These are phyloP conservation scores for Sparidentex hasta DNA, from an alignment of 2,797 vertebrate genomes.

Conservation along the genomic window DNA sequence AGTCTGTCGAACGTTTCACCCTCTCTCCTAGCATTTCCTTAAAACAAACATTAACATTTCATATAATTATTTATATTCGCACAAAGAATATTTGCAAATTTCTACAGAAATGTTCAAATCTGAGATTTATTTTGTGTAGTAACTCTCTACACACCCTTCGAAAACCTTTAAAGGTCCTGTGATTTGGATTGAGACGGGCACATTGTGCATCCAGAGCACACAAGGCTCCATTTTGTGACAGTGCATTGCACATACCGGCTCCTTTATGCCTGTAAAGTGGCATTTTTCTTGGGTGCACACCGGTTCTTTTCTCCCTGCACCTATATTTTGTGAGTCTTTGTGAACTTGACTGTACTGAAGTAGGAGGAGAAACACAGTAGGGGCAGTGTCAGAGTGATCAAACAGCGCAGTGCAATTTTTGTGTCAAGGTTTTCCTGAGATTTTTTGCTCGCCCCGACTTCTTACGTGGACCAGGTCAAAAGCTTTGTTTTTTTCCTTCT, in stretches of 20 bases:
- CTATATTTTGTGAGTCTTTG: conserved; percentile 75
- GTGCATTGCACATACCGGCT: conserved; percentile 31
- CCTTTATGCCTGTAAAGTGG: conserved; percentile 64
- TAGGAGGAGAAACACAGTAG: conserved; percentile 62
- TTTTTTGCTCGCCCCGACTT: conserved; percentile 52
- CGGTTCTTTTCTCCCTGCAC: conserved; percentile 57
- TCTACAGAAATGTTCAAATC: not conserved
- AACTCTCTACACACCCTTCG: not conserved
- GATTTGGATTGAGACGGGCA: not conserved
- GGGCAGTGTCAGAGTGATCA: conserved; percentile 75
- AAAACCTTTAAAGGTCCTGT: not conserved
- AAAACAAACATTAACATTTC: not conserved
- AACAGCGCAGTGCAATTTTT: conserved; percentile 72
- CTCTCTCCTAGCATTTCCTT: conserved; percentile 21
- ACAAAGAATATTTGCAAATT: conserved; percentile 1
- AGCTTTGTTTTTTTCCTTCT: conserved; percentile 60
- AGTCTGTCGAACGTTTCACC: conserved; percentile 18
- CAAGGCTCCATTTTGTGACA: conserved; percentile 51
- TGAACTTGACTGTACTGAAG: conserved; percentile 74
- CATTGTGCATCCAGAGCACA: conserved; percentile 36
- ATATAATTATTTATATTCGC: conserved; percentile 13
- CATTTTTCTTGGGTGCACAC: conserved; percentile 57
- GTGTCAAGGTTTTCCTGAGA: conserved; percentile 67
- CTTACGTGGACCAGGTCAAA: conserved; percentile 56
- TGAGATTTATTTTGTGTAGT: not conserved